phyloP scores from a whole-genome alignment of 35 echinoderm and acorn worm genomes.

The Heliocidaris tuberculata region DNA sequence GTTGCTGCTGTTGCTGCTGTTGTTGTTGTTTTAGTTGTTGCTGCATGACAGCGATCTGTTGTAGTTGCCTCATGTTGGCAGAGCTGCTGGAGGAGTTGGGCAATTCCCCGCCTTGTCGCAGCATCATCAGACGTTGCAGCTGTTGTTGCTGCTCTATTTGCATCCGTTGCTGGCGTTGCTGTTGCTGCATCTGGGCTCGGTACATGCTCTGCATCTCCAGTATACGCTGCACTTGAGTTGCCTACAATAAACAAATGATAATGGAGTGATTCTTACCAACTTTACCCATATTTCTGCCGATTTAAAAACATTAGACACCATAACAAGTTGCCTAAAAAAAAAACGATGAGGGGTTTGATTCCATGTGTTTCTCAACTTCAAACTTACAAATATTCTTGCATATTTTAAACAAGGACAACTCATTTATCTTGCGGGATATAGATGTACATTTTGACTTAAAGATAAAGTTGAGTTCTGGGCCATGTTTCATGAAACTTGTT shows the following conservation, averaged over 20 bases:
- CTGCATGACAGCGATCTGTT: background rate
- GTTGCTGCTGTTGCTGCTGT: slow-evolving; percentile 50
- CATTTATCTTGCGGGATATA: background rate
- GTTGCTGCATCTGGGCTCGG: slow-evolving; percentile 25
- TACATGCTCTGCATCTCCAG: slow-evolving; percentile 22
- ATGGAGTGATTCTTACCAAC: background rate
- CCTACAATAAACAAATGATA: background rate
- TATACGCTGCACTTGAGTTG: background rate
- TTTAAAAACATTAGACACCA: background rate
- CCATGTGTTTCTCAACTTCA: background rate
- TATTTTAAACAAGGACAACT: background rate
- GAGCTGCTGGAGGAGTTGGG: background rate
- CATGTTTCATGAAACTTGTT: too few relatives aligned
- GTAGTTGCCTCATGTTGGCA: background rate
- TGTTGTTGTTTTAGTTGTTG: slow-evolving; percentile 11
- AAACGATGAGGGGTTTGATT: background rate
- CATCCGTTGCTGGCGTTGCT: slow-evolving; percentile 35
- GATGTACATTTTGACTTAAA: too few relatives aligned
- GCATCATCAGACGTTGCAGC: background rate
- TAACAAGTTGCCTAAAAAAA: background rate
- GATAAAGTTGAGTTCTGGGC: too few relatives aligned
- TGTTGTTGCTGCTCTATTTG: background rate
- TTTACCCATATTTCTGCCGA: background rate
- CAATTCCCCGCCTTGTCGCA: background rate
- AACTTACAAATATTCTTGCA: background rate